phyloP scores from a whole-genome alignment of 2,797 vertebrate species.

The Aplochiton taeniatus region DNA sequence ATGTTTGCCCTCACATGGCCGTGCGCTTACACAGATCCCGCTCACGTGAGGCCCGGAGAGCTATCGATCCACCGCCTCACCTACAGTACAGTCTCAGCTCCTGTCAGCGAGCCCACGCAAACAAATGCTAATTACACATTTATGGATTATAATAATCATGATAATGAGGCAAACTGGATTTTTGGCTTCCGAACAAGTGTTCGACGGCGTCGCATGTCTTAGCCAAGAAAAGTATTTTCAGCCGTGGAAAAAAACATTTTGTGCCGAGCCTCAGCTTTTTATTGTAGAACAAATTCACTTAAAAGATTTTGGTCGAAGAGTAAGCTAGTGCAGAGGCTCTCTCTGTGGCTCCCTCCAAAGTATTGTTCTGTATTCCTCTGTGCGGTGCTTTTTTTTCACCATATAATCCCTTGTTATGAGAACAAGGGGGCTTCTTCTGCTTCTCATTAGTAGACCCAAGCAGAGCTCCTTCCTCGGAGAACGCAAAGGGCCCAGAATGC shows the following conservation, averaged over 20 bases:
- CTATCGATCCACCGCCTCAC: constrained; percentile 29
- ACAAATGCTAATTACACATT: constrained; percentile 40
- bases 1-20: constrained; percentile 35
- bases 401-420: constrained; percentile 42
- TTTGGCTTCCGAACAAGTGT: constrained; percentile 11
- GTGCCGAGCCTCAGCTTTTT: constrained; percentile 22
- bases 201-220: constrained; percentile 3
- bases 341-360: constrained; percentile 12
- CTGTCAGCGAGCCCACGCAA: constrained; percentile 22
- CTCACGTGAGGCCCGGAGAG: constrained; percentile 49
- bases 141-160: constrained; percentile 40
- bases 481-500: constrained; percentile 26
- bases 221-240: constrained; percentile 16
- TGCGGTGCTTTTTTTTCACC: constrained; percentile 26
- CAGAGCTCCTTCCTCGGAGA: constrained; percentile 31
- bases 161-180: constrained; percentile 23
- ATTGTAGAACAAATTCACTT: constrained; percentile 23
- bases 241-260: not conserved
- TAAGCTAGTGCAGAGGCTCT: constrained; percentile 28
- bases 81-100: constrained; percentile 29
- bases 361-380: constrained; percentile 15
- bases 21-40: constrained; percentile 23
- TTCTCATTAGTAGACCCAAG: constrained; percentile 53
- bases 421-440: constrained; percentile 23
- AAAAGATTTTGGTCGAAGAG: constrained; percentile 22